Evolutionary conservation across 2,888 invertebrate species (phyloP), one percentile per base, ranked within the genome.

Genomic region (Deilephila porcellus): DNA sequence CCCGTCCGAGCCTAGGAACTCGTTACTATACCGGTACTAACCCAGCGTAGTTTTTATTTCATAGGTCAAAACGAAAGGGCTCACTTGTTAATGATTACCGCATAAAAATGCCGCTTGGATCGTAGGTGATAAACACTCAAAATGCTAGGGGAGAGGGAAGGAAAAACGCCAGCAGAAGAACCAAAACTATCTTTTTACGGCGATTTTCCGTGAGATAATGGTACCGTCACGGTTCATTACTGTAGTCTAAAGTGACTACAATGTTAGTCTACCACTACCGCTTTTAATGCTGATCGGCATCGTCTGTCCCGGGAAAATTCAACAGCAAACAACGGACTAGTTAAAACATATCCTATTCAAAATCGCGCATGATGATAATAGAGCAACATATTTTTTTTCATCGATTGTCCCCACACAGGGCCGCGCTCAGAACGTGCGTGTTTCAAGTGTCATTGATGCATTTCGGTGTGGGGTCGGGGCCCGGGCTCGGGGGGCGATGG

Each of bases 401-500:
- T 90, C 88, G 90, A 90, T 90, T 89, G 87, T 86, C 86, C 88
- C 86, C 88, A 85, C 84, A 85, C 83, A 81, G 81, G 81, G 84
- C 80, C 83, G 86, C 86, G 89, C 86, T 88, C 87, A 87, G 88
- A 90, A 91, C 92, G 92, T 93, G 93, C 92, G 93, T 91, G 91
- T 92, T 90, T 90, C 86, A 86, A 91, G 91, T 94, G 93, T 92
- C 93, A 93, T 93, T 93, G 94, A 94, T 94, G 94, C 94, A 94
- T 92, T 93, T 93, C 91, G 93, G 92, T 91, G 85, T 93, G 93
- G 90, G 92, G 84, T 84, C 82, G 86, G 89, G 92, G 83, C 67
- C 67, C 45, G 67, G 67, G 52, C 67, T 64, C 25, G 67, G 83
- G 86, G 76, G 76, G 82, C 85, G 89, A 82, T 85, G 86, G 85